Evolutionary conservation across 2,797 vertebrate species (phyloP), one percentile per base, ranked within the genome.

Genomic region (Halcyon chelicuti): DNA sequence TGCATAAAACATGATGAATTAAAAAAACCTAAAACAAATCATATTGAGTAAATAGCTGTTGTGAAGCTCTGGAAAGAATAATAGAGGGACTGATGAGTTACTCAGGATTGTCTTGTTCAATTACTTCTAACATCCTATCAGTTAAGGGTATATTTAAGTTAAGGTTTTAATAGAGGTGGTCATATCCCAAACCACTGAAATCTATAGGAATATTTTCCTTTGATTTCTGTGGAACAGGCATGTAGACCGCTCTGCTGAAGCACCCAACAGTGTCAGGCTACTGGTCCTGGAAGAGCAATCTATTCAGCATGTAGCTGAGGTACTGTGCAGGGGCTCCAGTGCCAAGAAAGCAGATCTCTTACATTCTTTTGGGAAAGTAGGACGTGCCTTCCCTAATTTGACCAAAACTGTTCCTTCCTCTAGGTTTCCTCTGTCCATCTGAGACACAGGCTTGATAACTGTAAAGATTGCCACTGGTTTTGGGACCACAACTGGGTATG

Each of bases 11-110:
- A 92, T 49, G 37, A 55, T 68, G 88, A 96, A 97, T 74, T 97
- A 93, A 96, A 96, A 96, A 97, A 83, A 96, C 96, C 79, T 97
- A 95, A 95, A 96, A 88, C 84, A 97, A 93, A 92, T 93, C 90
- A 97, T 76, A 90, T 86, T 94, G 88, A 92, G 70, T 90, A 94
- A 95, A 96, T 93, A 96, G 58, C 75, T 96, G 88, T 63, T 88
- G 76, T 82, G 76, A 33, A 86, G 58, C 76, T 84, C 88, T 88
- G 83, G 44, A 91, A 92, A 88, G 84, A 96, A 95, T 92, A 96
- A 89, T 28, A 87, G 92, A 94, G 44, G 70, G 91, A 62, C 74
- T 89, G 78, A 94, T 96, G 79, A 94, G 88, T 96, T 91, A 71
- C 80, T 95, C 93, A 86, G 86, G 80, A 95, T 57, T 93, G 91